A percentile compares a stretch with the other conserved stretches of the same genome.
These are phyloP conservation scores for Chelmon rostratus DNA, from an alignment of 2,797 vertebrate species.

Conservation along the genomic window DNA sequence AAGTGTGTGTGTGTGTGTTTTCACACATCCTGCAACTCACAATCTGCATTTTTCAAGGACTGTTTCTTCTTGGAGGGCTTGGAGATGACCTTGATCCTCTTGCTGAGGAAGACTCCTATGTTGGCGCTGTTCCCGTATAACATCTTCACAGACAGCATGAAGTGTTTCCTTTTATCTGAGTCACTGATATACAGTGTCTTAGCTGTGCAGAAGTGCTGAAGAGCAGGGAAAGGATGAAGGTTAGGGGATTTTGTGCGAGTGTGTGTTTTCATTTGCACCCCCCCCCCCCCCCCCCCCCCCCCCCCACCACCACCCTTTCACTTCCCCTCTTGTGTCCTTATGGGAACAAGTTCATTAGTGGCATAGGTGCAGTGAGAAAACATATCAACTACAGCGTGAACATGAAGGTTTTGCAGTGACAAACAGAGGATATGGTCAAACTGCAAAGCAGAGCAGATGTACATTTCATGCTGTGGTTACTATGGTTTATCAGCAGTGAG, in stretches of 20 bases:
- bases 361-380: neutral
- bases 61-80: conserved; percentile 99
- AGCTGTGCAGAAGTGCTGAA: conserved; percentile 97
- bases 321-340: conserved; percentile 17
- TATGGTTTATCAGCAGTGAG: neutral
- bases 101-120: conserved; percentile 98
- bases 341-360: neutral
- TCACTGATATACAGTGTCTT: conserved; percentile 99
- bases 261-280: neutral
- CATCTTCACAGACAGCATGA: conserved; percentile 99
- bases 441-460: conserved; percentile 8
- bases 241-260: conserved; percentile 8
- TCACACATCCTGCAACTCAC: conserved; percentile 84
- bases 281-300: too few species aligned
- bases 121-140: conserved; percentile 97
- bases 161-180: conserved; percentile 99
- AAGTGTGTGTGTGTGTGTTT: neutral
- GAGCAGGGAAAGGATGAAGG: conserved; percentile 2
- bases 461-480: conserved; percentile 10
- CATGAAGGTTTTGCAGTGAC: neutral
- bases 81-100: conserved; percentile 99
- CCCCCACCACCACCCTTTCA: conserved; percentile 40
- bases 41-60: conserved; percentile 97
- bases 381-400: neutral
- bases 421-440: conserved; percentile 12